These are phyloP conservation scores for Drosophila sordidula DNA, from an alignment of 2,888 invertebrate genomes.

Conservation along the genomic window DNA sequence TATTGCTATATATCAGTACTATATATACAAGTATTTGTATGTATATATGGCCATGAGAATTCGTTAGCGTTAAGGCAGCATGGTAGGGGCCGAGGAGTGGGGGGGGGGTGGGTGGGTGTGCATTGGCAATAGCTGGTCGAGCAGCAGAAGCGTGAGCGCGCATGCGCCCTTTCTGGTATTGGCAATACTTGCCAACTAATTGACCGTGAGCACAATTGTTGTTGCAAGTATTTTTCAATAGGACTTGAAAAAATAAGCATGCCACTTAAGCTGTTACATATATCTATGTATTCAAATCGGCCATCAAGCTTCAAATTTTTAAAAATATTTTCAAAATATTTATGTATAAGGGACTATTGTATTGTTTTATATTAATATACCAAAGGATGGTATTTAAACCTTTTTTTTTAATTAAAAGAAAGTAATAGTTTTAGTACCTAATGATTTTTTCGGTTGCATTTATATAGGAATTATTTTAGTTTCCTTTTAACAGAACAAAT, in stretches of 20 bases:
- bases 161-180: slow-evolving; percentile 48
- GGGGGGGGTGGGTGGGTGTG: slow-evolving; percentile 9
- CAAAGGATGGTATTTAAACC: too few relatives aligned
- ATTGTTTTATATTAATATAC: too few relatives aligned
- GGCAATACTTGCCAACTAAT: slow-evolving; percentile 48
- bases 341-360: too few relatives aligned
- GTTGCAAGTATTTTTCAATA: slow-evolving; percentile 18
- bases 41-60: slow-evolving; percentile 42
- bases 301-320: not conserved
- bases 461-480: too few relatives aligned
- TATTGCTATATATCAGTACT: not conserved
- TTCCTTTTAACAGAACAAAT: too few relatives aligned
- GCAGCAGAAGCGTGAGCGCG: slow-evolving; percentile 30
- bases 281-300: not conserved
- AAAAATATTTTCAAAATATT: too few relatives aligned
- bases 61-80: not conserved
- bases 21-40: slow-evolving; percentile 13
- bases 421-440: too few relatives aligned
- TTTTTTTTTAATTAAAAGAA: too few relatives aligned
- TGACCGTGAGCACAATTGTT: slow-evolving; percentile 46
- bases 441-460: too few relatives aligned
- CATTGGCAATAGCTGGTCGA: slow-evolving; percentile 45
- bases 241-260: slow-evolving; percentile 2
- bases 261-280: not conserved
- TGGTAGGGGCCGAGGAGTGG: not conserved